Conservation (phyloP, 2,113 vertebrate genomes). For the Gila orcuttii region DNA sequence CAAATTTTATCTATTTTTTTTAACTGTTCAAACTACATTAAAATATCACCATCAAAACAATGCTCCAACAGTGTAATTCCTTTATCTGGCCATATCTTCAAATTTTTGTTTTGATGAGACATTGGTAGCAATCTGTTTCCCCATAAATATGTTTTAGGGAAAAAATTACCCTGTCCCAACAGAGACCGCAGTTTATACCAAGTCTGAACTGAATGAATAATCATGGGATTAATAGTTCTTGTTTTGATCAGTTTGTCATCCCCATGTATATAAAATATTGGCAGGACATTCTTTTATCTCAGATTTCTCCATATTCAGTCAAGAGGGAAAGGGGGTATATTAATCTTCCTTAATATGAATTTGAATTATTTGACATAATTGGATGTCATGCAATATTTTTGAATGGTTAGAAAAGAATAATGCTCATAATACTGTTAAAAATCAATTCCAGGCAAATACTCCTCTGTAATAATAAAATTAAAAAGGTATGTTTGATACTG, state of each 20-base stretch:
- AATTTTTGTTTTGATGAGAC: neutral
- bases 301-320: too few relatives aligned
- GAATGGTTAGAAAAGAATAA: too few relatives aligned
- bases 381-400: too few relatives aligned
- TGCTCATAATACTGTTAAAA: too few relatives aligned
- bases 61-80: neutral
- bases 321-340: too few relatives aligned
- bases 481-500: too few relatives aligned
- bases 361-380: too few relatives aligned
- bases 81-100: neutral
- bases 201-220: neutral
- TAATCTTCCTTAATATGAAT: too few relatives aligned
- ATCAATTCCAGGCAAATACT: too few relatives aligned
- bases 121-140: neutral
- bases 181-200: neutral
- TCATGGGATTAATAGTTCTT: neutral
- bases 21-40: neutral
- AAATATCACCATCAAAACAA: neutral
- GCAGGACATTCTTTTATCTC: neutral
- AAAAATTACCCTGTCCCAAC: neutral
- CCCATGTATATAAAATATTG: neutral
- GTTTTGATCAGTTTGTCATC: neutral
- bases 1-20: neutral
- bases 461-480: too few relatives aligned
- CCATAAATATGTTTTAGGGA: neutral